Percentiles rank a stretch among this genome's conserved stretches.
These are phyloP conservation scores for Zoanthus gigantus DNA, from an alignment of 92 coral and sea anemone genomes.

Conservation along the genomic window DNA sequence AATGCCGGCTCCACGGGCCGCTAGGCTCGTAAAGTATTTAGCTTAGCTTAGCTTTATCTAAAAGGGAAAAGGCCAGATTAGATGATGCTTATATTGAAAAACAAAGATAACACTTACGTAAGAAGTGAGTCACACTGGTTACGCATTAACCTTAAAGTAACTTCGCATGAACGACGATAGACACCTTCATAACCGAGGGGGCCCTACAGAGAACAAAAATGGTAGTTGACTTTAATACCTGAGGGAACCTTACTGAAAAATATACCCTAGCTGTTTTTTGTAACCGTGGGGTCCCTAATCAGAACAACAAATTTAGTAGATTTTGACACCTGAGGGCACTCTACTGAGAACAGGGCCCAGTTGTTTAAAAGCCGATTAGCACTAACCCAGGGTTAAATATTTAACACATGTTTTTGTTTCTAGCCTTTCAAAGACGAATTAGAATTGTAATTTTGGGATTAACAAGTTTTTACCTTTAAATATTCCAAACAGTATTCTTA, in stretches of 20 bases:
- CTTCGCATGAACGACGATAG: slow-evolving; percentile 98
- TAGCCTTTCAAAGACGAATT: too few species aligned
- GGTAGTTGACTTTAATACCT: slow-evolving; percentile 73
- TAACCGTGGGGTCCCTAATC: neutral
- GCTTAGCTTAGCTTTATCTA: too few species aligned
- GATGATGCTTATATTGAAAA: too few species aligned
- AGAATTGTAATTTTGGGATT: too few species aligned
- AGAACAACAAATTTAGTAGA: too few species aligned
- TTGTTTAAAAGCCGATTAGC: too few species aligned
- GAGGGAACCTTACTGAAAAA: slow-evolving; percentile 75
- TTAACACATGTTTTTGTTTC: too few species aligned
- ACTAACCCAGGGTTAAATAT: too few species aligned
- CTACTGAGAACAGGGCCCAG: neutral
- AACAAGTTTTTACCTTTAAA: neutral
- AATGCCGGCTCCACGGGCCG: too few species aligned
- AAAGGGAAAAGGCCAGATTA: too few species aligned
- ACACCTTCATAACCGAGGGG: slow-evolving; percentile 96
- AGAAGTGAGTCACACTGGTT: slow-evolving; percentile 88
- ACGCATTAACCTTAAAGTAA: slow-evolving; percentile 85
- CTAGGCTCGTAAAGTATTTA: too few species aligned
- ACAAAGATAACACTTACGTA: slow-evolving; percentile 7
- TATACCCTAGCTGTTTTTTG: neutral
- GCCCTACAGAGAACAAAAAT: slow-evolving; percentile 65
- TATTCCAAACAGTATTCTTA: too few species aligned
- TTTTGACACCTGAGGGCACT: neutral